These are phyloP conservation scores for Machimus rusticus DNA, from an alignment of 2,888 invertebrate genomes.

Conservation along the genomic window DNA sequence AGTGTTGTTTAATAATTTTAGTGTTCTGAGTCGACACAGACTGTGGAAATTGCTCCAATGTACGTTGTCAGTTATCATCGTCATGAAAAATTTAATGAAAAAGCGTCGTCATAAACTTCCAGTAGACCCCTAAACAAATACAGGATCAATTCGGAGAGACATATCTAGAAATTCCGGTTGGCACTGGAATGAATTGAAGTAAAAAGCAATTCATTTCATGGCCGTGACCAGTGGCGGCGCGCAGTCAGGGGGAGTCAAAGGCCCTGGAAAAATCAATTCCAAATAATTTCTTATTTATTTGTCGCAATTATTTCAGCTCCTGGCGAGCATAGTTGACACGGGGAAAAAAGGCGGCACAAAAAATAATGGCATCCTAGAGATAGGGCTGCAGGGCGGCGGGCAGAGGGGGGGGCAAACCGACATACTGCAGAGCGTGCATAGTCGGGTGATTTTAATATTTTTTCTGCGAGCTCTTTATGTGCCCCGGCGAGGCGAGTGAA, in stretches of 20 bases:
- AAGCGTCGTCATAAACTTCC: not conserved
- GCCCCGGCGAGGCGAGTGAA: not conserved
- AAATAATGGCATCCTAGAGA: not conserved
- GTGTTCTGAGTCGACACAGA: not conserved
- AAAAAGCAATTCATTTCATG: not conserved
- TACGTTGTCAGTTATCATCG: not conserved
- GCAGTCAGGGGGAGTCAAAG: not conserved
- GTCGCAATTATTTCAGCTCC: not conserved
- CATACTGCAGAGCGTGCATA: not conserved
- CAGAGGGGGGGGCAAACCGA: not conserved
- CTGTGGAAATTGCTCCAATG: not conserved
- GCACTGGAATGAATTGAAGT: not conserved
- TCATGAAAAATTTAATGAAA: not conserved
- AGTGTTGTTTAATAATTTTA: not conserved
- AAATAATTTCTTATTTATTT: not conserved
- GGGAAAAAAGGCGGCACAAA: not conserved
- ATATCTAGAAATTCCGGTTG: not conserved
- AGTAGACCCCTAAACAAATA: not conserved
- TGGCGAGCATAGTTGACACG: not conserved
- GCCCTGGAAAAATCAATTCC: not conserved
- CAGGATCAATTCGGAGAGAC: not conserved
- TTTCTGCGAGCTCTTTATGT: not conserved
- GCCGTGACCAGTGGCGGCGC: not conserved
- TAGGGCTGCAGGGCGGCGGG: not conserved
- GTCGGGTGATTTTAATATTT: slow-evolving; percentile 22